Conservation (phyloP, 2,888 invertebrate genomes). For the Formica aserva region DNA sequence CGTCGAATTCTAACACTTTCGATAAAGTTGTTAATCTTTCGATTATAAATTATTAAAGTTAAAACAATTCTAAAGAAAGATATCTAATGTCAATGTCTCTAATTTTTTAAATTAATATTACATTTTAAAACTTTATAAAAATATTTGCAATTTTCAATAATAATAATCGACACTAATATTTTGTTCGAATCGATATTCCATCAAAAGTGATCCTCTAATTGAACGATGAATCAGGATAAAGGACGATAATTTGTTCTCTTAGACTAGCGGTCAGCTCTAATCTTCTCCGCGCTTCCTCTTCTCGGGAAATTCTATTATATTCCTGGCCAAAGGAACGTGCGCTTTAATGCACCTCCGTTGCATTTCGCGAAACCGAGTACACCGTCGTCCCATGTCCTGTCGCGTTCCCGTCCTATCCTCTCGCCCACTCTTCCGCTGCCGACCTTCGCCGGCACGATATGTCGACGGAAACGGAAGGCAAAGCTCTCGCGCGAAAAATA, state of each 20-base stretch:
- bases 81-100: not conserved
- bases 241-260: conserved; percentile 5
- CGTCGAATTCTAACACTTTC: not conserved
- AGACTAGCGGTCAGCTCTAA: conserved; percentile 42
- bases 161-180: conserved; percentile 5
- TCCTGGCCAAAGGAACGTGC: conserved; percentile 37
- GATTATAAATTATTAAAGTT: too few species aligned
- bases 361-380: conserved; percentile 55
- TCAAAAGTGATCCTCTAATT: conserved; percentile 18
- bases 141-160: not conserved
- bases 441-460: conserved; percentile 28
- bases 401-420: conserved; percentile 7
- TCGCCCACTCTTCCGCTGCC: conserved; percentile 1
- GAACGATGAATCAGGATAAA: conserved; percentile 6
- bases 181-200: conserved; percentile 8
- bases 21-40: not conserved
- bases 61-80: not conserved
- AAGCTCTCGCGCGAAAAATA: conserved; percentile 36
- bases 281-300: conserved; percentile 35
- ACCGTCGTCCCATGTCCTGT: conserved; percentile 26
- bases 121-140: not conserved
- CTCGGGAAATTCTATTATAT: conserved; percentile 52
- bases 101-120: not conserved
- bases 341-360: conserved; percentile 50
- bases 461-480: conserved; percentile 15